Evolutionary conservation across 2,797 vertebrate genomes (phyloP).

Genomic region (Lateolabrax maculatus): DNA sequence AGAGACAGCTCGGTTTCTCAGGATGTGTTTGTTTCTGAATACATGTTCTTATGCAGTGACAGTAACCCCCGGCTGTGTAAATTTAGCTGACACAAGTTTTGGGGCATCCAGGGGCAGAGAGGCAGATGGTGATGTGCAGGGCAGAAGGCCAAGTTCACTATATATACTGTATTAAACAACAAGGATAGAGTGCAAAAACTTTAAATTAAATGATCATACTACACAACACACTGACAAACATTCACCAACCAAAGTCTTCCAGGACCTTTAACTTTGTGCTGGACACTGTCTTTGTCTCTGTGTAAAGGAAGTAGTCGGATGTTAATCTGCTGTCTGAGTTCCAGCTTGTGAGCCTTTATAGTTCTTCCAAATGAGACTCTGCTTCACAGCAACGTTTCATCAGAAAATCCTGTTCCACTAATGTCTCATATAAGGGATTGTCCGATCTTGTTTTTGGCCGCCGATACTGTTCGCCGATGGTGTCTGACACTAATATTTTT

Average conservation of each 20-base stretch:
- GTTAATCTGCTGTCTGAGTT: background rate
- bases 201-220: background rate
- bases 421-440: too few relatives aligned
- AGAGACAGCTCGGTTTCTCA: slow-evolving; percentile 1
- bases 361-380: background rate
- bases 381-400: background rate
- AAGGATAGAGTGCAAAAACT: background rate
- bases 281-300: background rate
- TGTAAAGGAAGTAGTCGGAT: background rate
- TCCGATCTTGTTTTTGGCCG: too few relatives aligned
- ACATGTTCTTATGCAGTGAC: background rate
- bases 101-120: background rate
- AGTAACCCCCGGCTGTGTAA: background rate
- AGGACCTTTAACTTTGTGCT: background rate
- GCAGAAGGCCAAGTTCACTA: background rate
- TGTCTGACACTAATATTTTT: background rate
- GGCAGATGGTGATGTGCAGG: background rate
- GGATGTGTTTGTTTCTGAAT: slow-evolving; percentile 5
- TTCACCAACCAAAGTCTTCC: background rate
- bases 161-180: too few relatives aligned
- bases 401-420: background rate
- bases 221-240: background rate
- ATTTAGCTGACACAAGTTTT: background rate
- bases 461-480: too few relatives aligned
- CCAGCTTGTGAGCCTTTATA: background rate